These are phyloP conservation scores for Dendrocincla tyrannina DNA, from an alignment of 2,797 vertebrate genomes.

Conservation along the genomic window DNA sequence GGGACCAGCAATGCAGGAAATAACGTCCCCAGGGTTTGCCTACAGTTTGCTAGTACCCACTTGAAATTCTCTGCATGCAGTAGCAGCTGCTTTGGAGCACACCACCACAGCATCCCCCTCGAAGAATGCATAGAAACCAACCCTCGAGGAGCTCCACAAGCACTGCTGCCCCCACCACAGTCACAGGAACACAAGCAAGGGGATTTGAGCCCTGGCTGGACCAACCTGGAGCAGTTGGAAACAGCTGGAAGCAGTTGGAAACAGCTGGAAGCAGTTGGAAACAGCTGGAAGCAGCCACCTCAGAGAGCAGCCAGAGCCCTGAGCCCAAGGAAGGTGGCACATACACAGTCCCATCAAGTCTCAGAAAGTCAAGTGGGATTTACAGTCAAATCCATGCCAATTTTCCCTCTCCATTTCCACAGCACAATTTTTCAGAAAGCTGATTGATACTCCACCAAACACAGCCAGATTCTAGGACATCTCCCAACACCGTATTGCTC, in stretches of 20 bases:
- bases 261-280: background rate
- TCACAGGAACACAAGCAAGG: background rate
- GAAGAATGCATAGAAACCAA: background rate
- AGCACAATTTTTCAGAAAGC: background rate
- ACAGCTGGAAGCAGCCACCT: background rate
- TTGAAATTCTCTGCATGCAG: background rate
- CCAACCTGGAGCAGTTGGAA: background rate
- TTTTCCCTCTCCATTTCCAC: background rate
- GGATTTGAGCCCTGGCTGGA: background rate
- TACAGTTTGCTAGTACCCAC: background rate
- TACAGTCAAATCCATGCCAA: background rate
- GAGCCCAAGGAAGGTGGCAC: background rate
- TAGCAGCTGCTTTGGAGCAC: background rate
- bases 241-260: background rate
- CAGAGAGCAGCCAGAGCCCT: background rate
- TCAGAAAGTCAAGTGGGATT: background rate
- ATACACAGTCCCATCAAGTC: too few species aligned
- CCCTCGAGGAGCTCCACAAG: rapidly evolving
- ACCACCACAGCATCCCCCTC: background rate
- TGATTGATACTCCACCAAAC: background rate
- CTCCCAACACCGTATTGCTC: background rate
- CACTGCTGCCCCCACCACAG: background rate
- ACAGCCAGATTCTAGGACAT: background rate
- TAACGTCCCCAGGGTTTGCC: background rate
- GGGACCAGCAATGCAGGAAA: background rate